These are phyloP conservation scores for Dynastes grantii DNA, from an alignment of 2,888 invertebrate genomes.

Conservation along the genomic window DNA sequence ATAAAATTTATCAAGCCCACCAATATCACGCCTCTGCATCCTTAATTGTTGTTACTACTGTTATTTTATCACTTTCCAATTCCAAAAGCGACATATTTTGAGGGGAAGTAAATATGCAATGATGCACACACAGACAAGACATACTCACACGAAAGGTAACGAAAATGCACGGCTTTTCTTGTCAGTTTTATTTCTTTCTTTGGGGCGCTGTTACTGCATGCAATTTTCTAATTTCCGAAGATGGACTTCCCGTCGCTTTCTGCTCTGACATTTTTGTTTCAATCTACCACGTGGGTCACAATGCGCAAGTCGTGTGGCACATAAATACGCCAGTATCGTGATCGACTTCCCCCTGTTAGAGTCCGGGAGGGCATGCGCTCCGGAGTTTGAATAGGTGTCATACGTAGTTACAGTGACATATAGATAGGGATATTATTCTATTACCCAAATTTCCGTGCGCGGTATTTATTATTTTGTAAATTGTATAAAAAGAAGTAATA, in stretches of 20 bases:
- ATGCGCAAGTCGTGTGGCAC: slow-evolving; percentile 35
- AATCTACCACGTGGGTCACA: slow-evolving; percentile 28
- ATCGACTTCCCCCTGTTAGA: slow-evolving; percentile 42
- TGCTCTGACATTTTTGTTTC: slow-evolving; percentile 24
- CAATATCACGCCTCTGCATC: too few relatives aligned
- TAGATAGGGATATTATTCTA: slow-evolving; percentile 19
- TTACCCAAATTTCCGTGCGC: slow-evolving; percentile 8
- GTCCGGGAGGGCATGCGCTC: slow-evolving; percentile 33
- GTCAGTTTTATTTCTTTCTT: background rate
- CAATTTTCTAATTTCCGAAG: background rate
- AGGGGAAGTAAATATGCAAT: background rate
- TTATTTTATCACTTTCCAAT: too few relatives aligned
- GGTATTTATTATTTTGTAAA: slow-evolving; percentile 10
- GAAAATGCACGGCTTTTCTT: slow-evolving; percentile 10
- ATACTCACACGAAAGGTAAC: background rate
- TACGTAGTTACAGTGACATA: slow-evolving; percentile 29
- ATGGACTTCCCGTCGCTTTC: background rate
- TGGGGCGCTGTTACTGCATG: slow-evolving; percentile 8
- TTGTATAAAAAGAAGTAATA: background rate
- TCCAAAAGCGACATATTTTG: too few relatives aligned
- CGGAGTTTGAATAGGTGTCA: slow-evolving; percentile 30
- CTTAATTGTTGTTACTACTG: too few relatives aligned
- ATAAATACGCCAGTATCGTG: slow-evolving; percentile 34
- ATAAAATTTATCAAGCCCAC: too few relatives aligned
- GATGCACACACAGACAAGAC: background rate